A percentile compares a stretch with the other conserved stretches of the same genome.
phyloP scores from a whole-genome alignment of 64 coral and sea anemone genomes.

The Cladopsammia gracilis region DNA sequence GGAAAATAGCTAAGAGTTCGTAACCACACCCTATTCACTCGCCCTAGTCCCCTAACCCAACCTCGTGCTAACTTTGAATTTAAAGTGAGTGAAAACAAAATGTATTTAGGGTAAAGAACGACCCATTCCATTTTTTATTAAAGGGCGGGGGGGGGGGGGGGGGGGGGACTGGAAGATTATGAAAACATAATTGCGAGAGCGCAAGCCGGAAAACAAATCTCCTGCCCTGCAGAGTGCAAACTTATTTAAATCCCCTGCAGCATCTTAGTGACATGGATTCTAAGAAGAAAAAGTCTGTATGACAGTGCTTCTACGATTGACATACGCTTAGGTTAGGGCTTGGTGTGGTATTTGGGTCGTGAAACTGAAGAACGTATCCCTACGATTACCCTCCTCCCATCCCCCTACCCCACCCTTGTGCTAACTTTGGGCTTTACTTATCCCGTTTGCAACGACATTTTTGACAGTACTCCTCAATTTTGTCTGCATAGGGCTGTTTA shows the following conservation, averaged over 20 bases:
- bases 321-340: slow-evolving; percentile 21
- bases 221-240: background rate
- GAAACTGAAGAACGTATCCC: background rate
- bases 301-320: background rate
- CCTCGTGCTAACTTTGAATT: slow-evolving; percentile 6
- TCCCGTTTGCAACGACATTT: background rate
- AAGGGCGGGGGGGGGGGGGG: no score
- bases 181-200: background rate
- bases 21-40: no score
- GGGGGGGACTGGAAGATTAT: slow-evolving; percentile 3
- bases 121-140: background rate
- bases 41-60: no score
- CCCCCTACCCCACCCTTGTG: slow-evolving; percentile 15
- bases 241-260: background rate
- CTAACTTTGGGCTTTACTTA: background rate
- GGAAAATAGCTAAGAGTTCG: no score
- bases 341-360: slow-evolving; percentile 10
- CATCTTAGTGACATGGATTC: slow-evolving; percentile 29
- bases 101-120: background rate
- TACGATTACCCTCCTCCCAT: background rate
- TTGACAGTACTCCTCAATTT: slow-evolving; percentile 4
- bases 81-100: background rate
- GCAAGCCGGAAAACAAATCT: background rate
- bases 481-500: slow-evolving; percentile 55
- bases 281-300: slow-evolving; percentile 30